These are phyloP conservation scores for Takifugu bimaculatus DNA, from an alignment of 2,113 vertebrate species.

Conservation along the genomic window DNA sequence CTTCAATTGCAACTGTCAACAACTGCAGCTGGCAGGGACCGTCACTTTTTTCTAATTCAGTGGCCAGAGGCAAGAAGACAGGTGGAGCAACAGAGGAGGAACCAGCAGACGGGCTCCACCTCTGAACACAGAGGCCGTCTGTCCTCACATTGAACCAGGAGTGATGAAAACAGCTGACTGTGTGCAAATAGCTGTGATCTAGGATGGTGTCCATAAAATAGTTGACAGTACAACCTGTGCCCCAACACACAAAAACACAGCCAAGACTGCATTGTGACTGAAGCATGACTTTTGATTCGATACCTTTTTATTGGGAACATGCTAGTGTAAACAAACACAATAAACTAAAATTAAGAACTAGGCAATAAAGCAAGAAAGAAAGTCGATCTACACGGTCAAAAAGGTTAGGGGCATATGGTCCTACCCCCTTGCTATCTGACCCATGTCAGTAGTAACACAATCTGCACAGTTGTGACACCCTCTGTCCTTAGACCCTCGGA, in stretches of 20 bases:
- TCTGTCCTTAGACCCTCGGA: no score
- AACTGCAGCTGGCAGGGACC: background rate
- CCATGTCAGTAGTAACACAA: no score
- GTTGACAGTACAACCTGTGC: background rate
- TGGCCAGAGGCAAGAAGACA: background rate
- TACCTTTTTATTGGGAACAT: no score
- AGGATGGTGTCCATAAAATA: background rate
- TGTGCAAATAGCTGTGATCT: background rate
- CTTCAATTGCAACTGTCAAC: background rate
- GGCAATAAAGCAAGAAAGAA: no score
- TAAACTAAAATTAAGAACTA: no score
- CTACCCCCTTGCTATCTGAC: no score
- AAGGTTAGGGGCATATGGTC: no score
- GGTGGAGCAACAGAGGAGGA: background rate
- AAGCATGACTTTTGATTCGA: no score
- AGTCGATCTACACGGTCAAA: no score
- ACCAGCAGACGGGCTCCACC: background rate
- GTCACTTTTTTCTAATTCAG: background rate
- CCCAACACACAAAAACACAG: background rate
- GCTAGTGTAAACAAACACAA: no score
- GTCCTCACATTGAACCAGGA: background rate
- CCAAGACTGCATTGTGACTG: no score
- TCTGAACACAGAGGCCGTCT: background rate
- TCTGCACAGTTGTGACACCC: no score
- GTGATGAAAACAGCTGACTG: background rate